These are phyloP conservation scores for Pterois miles DNA, from an alignment of 2,797 vertebrate genomes.

Conservation along the genomic window DNA sequence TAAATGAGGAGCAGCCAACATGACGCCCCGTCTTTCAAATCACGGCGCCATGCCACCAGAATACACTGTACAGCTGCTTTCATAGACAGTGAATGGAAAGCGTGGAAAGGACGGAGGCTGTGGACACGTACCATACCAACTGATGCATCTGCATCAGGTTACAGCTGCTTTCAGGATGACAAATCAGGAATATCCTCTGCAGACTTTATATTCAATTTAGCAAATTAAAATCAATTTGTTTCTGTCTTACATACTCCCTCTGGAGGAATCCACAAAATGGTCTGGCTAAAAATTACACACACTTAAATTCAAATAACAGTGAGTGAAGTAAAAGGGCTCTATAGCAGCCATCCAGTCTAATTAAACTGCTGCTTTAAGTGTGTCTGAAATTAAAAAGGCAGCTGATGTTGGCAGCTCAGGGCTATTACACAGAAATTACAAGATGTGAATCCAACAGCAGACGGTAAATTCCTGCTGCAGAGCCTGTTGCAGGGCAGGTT, in stretches of 20 bases:
- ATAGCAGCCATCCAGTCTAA: background rate
- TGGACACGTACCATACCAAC: too few species aligned
- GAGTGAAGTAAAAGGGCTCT: background rate
- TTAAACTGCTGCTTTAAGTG: background rate
- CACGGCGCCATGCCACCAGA: too few species aligned
- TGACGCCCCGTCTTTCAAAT: too few species aligned
- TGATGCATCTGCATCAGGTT: background rate
- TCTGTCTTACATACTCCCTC: background rate
- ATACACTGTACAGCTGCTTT: too few species aligned
- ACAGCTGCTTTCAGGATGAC: background rate
- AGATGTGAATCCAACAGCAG: background rate
- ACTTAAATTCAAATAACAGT: background rate
- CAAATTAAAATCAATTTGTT: background rate
- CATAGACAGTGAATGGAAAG: too few species aligned
- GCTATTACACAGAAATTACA: background rate
- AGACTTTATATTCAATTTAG: background rate
- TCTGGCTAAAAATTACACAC: background rate
- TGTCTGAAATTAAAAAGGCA: background rate
- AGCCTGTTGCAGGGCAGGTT: constrained; percentile 34
- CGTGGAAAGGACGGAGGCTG: too few species aligned
- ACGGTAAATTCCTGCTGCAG: background rate
- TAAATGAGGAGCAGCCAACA: too few species aligned
- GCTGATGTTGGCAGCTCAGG: background rate
- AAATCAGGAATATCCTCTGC: background rate
- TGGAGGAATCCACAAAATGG: background rate